These are phyloP conservation scores for Tetragnatha versicolor DNA, from an alignment of 1,140 invertebrate species.

Conservation along the genomic window DNA sequence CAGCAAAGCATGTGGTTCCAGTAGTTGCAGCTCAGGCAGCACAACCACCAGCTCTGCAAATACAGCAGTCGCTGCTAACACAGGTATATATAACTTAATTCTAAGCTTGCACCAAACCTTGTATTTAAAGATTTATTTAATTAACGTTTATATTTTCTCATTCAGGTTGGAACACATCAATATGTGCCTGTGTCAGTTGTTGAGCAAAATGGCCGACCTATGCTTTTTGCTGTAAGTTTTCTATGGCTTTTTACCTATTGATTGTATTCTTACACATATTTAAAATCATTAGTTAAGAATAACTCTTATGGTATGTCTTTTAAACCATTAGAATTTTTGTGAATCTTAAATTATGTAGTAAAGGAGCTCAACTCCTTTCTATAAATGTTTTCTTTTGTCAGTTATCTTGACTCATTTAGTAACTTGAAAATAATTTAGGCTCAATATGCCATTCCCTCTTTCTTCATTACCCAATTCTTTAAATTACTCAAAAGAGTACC, in stretches of 20 bases:
- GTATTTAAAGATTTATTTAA: neutral
- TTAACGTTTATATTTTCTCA: neutral
- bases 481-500: too few species aligned
- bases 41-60: conserved; percentile 71
- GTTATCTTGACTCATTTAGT: too few species aligned
- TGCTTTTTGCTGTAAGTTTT: conserved; percentile 66
- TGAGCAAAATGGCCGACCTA: conserved; percentile 70
- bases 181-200: conserved; percentile 89
- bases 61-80: conserved; percentile 66
- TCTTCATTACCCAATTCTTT: too few species aligned
- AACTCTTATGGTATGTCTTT: too few species aligned
- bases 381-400: too few species aligned
- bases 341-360: conserved; percentile 90
- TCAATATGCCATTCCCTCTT: too few species aligned
- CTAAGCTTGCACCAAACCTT: neutral
- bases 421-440: too few species aligned
- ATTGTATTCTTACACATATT: conserved; percentile 71
- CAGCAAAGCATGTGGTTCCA: conserved; percentile 88
- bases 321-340: too few species aligned
- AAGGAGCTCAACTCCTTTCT: too few species aligned
- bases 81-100: conserved; percentile 61
- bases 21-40: conserved; percentile 73
- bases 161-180: conserved; percentile 72
- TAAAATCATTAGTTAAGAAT: too few species aligned
- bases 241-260: too few species aligned